Base-by-base conservation (phyloP, 2,113 vertebrate genomes). In the Probosciger aterrimus region DNA sequence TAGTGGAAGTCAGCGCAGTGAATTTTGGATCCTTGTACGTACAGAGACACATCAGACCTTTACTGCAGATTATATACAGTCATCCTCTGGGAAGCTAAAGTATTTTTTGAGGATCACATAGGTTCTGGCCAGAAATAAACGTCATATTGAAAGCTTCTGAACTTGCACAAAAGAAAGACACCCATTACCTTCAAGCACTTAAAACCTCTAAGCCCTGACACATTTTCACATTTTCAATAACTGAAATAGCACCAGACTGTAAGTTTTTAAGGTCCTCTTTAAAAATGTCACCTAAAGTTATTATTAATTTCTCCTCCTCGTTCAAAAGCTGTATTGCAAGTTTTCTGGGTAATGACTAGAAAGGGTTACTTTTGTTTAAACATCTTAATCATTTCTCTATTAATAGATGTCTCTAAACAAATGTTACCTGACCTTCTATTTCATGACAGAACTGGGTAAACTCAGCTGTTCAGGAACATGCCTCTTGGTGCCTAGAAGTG, bases 401-500 rank as follows among this genome's bases (percentile, higher is more conserved):
- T 93, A 95, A 96, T 96, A 96, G 88, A 60, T 30, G 11, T 90
- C 55, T 84, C 86, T 60, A 94, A 94, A 92, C 82, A 92, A 90
- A 79, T 82, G 82, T 80, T 94, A 94, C 93, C 88, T 95, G 95
- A 82, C 86, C 90, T 92, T 91, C 78, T 90, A 11, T 67, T 93
- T 82, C 35, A 41, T 1, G 1, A 90, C 30, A 86, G 82, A 93
- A 76, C 53, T 75, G 25, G 13, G 80, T 92, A 90, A 86, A 96
- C 70, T 52, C 91, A 92, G 95, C 93, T 95, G 95, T 85, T 94
- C 25, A 27, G 49, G 18, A 91, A 46, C 55, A 25, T 77, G 76
- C 55, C 62, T 90, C 67, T 67, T 88, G 43, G 68, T 92, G 63
- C 70, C 41, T 39, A 28, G 14, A 81, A 70, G 4, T 4, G 82